Evolutionary conservation across 2,113 vertebrate species (phyloP).

Genomic region (Periophthalmodon schlosseri): DNA sequence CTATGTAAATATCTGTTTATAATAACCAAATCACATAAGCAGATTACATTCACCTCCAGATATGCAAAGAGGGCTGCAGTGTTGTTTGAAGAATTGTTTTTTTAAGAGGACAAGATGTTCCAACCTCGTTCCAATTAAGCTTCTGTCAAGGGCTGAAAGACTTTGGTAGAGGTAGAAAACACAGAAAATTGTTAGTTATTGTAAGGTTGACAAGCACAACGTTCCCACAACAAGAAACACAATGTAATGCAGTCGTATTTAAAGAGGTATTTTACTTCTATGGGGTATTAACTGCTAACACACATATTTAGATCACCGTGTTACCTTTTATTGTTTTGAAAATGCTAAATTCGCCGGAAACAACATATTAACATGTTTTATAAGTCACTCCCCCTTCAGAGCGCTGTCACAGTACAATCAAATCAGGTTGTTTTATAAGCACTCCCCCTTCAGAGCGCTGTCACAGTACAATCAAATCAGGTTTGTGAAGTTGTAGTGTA

Average conservation of each 20-base stretch:
- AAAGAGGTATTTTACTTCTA: no score
- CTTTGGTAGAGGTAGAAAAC: neutral
- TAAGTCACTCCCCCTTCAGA: no score
- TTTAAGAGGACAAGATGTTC: conserved; percentile 21
- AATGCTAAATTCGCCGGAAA: no score
- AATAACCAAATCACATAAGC: conserved; percentile 57
- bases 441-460: no score
- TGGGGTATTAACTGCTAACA: no score
- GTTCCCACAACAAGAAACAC: conserved; percentile 1
- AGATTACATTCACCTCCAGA: conserved; percentile 49
- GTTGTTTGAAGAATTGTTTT: conserved; percentile 31
- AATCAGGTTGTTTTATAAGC: no score
- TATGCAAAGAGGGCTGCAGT: conserved; percentile 29
- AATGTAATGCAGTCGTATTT: neutral
- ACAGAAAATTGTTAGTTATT: conserved; percentile 4
- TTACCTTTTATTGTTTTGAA: no score
- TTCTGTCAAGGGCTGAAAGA: conserved; percentile 13
- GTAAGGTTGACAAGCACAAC: neutral
- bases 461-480: no score
- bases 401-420: no score
- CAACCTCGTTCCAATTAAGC: conserved; percentile 21
- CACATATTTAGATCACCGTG: no score
- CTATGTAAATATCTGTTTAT: conserved; percentile 34
- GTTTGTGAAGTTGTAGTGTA: no score
- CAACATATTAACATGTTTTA: no score